Percentiles rank a stretch among this genome's conserved stretches.
These are phyloP conservation scores for Turritopsis rubra DNA, from an alignment of 30 jellyfish, hydroid and myxozoan genomes.

Conservation along the genomic window DNA sequence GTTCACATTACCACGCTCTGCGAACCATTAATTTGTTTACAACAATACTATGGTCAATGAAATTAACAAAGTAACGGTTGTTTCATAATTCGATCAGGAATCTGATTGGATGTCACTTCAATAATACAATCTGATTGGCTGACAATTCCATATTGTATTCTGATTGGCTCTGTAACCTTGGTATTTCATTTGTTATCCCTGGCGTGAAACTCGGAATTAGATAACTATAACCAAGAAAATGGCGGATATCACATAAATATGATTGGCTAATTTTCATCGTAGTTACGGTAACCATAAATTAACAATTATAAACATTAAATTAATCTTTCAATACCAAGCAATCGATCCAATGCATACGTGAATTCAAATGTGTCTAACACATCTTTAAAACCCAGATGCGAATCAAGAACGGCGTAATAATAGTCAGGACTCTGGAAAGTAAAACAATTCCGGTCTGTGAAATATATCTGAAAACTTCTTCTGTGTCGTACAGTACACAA, in stretches of 20 bases:
- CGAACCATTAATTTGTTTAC: too few species aligned
- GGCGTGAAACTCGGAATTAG: too few species aligned
- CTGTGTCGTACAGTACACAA: neutral
- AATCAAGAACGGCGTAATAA: conserved; percentile 68
- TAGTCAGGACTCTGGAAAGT: conserved; percentile 74
- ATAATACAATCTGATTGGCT: neutral
- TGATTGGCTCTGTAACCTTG: too few species aligned
- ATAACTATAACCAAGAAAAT: too few species aligned
- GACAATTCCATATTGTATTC: too few species aligned
- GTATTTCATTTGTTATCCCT: too few species aligned
- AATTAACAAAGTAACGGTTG: too few species aligned
- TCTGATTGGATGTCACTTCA: neutral
- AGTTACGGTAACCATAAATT: too few species aligned
- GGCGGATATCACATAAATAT: neutral
- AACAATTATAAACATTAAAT: too few species aligned
- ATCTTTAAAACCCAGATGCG: conserved; percentile 78
- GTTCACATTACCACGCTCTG: too few species aligned
- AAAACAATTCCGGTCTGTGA: neutral
- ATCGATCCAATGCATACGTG: conserved; percentile 84
- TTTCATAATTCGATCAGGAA: neutral
- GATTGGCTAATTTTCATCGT: neutral
- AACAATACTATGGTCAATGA: too few species aligned
- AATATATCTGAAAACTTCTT: neutral
- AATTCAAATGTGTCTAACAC: conserved; percentile 84
- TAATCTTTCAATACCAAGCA: conserved; percentile 44